Percentiles rank a stretch among this genome's conserved stretches.
phyloP scores from a whole-genome alignment of 2,113 vertebrate species.

The Anolis sagrei region DNA sequence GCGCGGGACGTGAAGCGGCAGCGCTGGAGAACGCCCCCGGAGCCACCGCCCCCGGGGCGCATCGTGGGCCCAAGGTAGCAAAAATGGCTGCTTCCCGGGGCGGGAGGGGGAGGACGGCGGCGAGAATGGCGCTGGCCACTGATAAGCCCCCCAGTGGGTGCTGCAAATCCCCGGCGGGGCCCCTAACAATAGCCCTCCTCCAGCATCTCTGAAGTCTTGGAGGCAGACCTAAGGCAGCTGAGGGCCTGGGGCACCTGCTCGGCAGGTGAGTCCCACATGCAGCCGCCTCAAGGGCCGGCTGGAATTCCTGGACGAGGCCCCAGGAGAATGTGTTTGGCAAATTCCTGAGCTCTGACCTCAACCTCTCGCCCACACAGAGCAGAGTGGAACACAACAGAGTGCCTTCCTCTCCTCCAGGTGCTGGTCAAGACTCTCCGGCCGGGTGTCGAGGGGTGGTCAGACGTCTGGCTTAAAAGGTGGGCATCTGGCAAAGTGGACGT shows the following conservation, averaged over 20 bases:
- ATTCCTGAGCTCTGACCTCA: slow-evolving; percentile 73
- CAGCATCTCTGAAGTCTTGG: too few relatives aligned
- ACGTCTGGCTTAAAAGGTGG: slow-evolving; percentile 2
- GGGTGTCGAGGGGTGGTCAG: too few relatives aligned
- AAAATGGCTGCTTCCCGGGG: neutral
- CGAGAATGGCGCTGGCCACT: too few relatives aligned
- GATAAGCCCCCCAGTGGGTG: too few relatives aligned
- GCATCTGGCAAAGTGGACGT: neutral
- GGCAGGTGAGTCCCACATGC: too few relatives aligned
- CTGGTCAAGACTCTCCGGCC: slow-evolving; percentile 3
- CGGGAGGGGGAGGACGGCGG: neutral
- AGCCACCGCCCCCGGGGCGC: slow-evolving; percentile 6
- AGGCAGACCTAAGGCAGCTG: fast-evolving
- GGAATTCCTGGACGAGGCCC: neutral
- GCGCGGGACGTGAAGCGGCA: slow-evolving; percentile 49
- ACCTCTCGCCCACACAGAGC: slow-evolving; percentile 27
- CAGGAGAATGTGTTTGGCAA: slow-evolving; percentile 64
- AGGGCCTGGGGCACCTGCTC: fast-evolving
- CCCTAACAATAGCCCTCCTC: too few relatives aligned
- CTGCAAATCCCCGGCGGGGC: too few relatives aligned
- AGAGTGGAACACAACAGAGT: too few relatives aligned
- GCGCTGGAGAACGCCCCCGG: slow-evolving; percentile 31
- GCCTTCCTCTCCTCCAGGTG: neutral
- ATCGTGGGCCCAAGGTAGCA: slow-evolving; percentile 53
- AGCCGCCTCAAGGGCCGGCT: fast-evolving